Conservation (phyloP, 2,888 invertebrate species). For the Lasioglossum pauxillum region DNA sequence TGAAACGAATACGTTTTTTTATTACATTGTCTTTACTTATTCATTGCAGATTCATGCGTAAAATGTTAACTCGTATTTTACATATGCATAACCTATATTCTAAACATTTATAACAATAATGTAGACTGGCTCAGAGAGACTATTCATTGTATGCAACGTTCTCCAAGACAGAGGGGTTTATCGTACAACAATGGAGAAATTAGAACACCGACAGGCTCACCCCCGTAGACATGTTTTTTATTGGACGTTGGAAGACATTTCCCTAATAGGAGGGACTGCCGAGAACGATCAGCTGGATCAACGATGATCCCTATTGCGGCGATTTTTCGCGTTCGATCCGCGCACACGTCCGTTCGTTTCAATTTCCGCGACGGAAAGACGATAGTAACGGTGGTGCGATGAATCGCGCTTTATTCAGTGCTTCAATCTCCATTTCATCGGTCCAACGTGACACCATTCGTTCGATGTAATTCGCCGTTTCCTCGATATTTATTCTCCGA, state of each 20-base stretch:
- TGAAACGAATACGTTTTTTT: too few species aligned
- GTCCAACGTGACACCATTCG: not conserved
- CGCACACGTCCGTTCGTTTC: conserved; percentile 1
- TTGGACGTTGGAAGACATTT: not conserved
- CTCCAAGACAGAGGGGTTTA: not conserved
- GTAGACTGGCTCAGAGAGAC: too few species aligned
- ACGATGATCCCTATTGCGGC: conserved; percentile 9
- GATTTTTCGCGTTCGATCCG: not conserved
- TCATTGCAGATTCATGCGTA: too few species aligned
- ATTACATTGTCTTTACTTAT: too few species aligned
- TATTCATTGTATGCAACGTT: not conserved
- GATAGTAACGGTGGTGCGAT: not conserved
- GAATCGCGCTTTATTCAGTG: not conserved
- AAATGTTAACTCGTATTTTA: too few species aligned
- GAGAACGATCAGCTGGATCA: conserved; percentile 1
- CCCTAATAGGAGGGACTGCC: not conserved
- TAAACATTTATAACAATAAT: too few species aligned
- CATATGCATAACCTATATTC: too few species aligned
- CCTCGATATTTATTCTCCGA: not conserved
- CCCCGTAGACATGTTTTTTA: not conserved
- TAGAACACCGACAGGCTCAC: not conserved
- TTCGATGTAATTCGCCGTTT: not conserved
- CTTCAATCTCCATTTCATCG: not conserved
- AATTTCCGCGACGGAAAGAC: not conserved
- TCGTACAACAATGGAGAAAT: not conserved